Evolutionary conservation across 2,888 invertebrate species (phyloP).

Genomic region (Pandemis cinnamomeana): DNA sequence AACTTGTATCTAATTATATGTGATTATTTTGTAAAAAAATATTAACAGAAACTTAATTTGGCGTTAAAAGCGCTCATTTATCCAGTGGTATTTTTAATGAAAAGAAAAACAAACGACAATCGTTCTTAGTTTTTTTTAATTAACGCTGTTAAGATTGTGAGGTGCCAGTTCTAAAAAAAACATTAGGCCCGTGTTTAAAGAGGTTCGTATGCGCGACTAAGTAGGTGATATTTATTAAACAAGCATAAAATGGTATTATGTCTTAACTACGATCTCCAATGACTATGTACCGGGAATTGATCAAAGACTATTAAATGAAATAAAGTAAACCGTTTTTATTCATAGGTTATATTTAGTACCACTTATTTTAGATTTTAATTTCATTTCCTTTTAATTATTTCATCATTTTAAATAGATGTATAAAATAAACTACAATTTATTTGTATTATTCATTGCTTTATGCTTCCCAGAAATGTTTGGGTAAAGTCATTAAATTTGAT

Average conservation of each 20-base stretch:
- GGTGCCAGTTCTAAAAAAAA: neutral
- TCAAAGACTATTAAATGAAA: conserved; percentile 4
- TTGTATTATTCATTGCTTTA: too few species aligned
- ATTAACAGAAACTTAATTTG: too few species aligned
- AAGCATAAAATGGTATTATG: too few species aligned
- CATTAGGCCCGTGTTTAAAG: neutral
- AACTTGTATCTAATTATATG: too few species aligned
- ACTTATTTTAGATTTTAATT: too few species aligned
- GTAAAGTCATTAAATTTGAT: too few species aligned
- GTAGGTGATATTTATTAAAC: neutral
- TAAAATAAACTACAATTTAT: too few species aligned
- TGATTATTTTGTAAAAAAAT: neutral
- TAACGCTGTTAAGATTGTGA: neutral
- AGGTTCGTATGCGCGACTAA: neutral
- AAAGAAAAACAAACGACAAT: neutral
- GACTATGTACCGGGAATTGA: neutral
- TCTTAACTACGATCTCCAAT: neutral
- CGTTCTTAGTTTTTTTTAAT: neutral
- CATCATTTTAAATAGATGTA: too few species aligned
- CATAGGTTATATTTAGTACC: too few species aligned
- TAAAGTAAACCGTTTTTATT: neutral
- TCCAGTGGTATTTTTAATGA: neutral
- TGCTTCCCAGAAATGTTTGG: too few species aligned
- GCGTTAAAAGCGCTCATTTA: too few species aligned
- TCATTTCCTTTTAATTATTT: too few species aligned